A percentile compares a stretch with the other conserved stretches of the same genome.
Evolutionary conservation across 2,113 vertebrate species (phyloP).

Genomic region (Castor canadensis): DNA sequence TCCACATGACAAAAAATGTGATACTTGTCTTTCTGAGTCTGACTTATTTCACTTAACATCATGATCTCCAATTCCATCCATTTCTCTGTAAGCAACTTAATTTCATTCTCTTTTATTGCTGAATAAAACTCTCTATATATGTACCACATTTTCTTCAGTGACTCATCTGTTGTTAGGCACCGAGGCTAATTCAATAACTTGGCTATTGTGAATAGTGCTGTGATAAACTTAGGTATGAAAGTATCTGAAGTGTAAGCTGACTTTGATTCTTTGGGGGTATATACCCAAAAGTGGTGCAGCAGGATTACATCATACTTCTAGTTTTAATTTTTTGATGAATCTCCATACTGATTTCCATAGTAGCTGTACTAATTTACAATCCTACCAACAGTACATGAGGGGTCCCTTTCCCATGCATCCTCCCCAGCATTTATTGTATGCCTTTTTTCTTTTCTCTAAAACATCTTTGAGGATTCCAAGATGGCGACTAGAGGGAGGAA

Average conservation of each 20-base stretch:
- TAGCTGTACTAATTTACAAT: no score
- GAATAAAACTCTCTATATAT: background rate
- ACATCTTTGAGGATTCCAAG: no score
- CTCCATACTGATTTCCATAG: background rate
- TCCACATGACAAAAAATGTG: background rate
- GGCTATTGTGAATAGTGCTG: background rate
- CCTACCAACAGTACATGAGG: no score
- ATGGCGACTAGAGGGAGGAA: no score
- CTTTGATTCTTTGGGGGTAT: background rate
- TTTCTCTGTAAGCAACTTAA: background rate
- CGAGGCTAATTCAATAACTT: background rate
- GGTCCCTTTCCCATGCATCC: no score
- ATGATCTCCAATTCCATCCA: background rate
- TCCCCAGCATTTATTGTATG: no score
- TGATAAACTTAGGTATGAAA: background rate
- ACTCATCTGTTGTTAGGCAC: background rate
- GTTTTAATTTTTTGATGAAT: background rate
- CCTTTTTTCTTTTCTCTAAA: no score
- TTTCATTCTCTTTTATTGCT: background rate
- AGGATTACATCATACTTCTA: background rate
- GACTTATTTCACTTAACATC: no score
- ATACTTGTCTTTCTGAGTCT: background rate
- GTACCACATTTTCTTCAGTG: background rate
- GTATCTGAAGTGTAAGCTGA: background rate
- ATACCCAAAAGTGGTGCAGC: background rate